Conservation (phyloP, 2,113 vertebrate species). For the Paramormyrops kingsleyae region DNA sequence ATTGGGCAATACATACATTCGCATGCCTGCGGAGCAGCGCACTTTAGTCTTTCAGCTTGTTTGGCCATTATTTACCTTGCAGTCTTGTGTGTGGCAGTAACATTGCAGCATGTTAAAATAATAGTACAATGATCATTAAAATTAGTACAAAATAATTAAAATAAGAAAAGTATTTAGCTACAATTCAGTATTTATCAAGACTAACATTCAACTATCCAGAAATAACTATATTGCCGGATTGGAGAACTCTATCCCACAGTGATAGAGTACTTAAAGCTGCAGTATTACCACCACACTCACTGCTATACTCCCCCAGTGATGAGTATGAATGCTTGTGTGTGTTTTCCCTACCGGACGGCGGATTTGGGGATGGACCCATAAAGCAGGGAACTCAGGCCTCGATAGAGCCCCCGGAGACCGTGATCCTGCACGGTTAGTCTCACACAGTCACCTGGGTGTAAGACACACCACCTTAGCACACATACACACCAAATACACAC, state of each 20-base stretch:
- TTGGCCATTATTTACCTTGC: not conserved
- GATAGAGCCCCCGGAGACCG: constrained; percentile 61
- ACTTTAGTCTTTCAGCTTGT: not conserved
- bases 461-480: constrained; percentile 7
- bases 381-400: constrained; percentile 67
- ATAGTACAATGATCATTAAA: not conserved
- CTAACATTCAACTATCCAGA: not conserved
- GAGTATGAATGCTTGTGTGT: not conserved
- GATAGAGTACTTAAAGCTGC: not conserved
- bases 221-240: not conserved
- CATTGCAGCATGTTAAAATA: not conserved
- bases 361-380: constrained; percentile 72
- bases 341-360: constrained; percentile 57
- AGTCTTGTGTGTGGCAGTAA: not conserved
- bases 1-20: not conserved
- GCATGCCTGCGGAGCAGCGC: not conserved
- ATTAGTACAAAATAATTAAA: not conserved
- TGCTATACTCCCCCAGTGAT: not conserved
- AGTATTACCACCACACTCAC: not conserved
- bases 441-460: constrained; percentile 59
- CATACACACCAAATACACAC: constrained; percentile 5
- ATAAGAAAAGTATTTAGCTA: not conserved
- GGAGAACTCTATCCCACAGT: not conserved
- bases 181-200: not conserved
- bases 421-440: constrained; percentile 66